Base-by-base conservation (phyloP, 2,888 invertebrate genomes). In the Cephonodes hylas region DNA sequence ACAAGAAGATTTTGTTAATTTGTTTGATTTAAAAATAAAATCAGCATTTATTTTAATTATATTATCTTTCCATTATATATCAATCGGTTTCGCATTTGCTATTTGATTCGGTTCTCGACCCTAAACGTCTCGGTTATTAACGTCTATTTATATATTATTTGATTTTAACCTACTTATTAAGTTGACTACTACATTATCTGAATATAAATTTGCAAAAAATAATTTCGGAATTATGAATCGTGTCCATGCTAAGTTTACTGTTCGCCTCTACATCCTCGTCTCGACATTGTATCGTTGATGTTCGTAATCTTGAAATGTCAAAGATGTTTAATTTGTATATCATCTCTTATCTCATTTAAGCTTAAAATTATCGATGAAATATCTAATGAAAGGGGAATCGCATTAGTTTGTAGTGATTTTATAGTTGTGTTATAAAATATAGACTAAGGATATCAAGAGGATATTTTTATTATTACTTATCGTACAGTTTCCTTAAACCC, bases 311-410 rank as follows among this genome's bases (percentile, higher is more conserved):
- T 77, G 75, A 88, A 88, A 90, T 89, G 91, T 91, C 91, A 89
- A 90, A 88, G 89, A 87, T 89, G 91, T 91, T 92, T 89, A 91
- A 91, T 91, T 92, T 91, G 89, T 90, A 91, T 91, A 91, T 90
- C 91, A 86, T 81, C 72, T 81, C 81, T 90, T 91, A 92, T 92
- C 91, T 87, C 72, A 79, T 69, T 84, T 82, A 84, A 86, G 85
- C 84, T 85, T 84, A 82, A 81, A 84, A 82, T 87, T 90, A 90
- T 90, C 89, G 85, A 85, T 86, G 80, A 86, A 85, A 81, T 85
- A 85, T 86, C 84, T 84, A 80, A 79, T 73, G 75, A 64, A 75
- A 70, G 72, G 66, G 27, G 59, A 61, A 72, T 66, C 65, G 65
- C 67, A 66, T 68, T 63, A 61, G 61, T 65, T 69, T 64, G 56